Evolutionary conservation across 2,797 vertebrate genomes (phyloP), one percentile per base, ranked within the genome.

Genomic region (Cyclura pinguis): DNA sequence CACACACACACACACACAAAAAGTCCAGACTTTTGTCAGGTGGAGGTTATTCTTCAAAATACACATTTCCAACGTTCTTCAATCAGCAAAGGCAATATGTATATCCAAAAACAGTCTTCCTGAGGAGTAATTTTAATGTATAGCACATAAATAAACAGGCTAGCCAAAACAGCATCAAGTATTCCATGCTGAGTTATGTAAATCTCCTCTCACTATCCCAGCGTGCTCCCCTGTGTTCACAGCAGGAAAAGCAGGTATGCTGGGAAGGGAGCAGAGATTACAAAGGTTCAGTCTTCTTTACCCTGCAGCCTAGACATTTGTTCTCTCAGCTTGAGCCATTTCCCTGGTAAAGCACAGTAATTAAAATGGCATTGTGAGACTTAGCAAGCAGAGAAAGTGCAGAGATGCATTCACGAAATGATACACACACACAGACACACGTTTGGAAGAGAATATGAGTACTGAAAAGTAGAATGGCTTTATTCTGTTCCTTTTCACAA

Each of bases 261-360:
- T 78, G 86, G 73, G 90, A 52, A 32, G 10, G 35, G 62, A 84
- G 80, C 80, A 84, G 81, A 88, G 80, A 87, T 91, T 84, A 84
- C 86, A 91, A 87, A 91, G 86, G 35, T 64, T 84, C 59, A 67
- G 72, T 42, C 35, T 91, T 88, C 80, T 88, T 88, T 88, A 88
- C 50, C 73, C 29, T 84, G 80, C 90, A 78, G 38, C 85, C 85
- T 62, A 84, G 73, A 87, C 80, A 84, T 88, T 82, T 29, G 24
- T 7, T 84, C 9, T 12, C 42, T 57, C 73, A 88, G 86, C 59
- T 27, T 35, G 80, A 72, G 73, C 35, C 62, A 84, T 77, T 78
- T 87, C 74, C 59, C 59, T 77, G 13, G 86, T 84, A 91, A 91
- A 84, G 47, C 85, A 84, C 27, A 87, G 85, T 69, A 91, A 84